phyloP scores from a whole-genome alignment of 2,888 invertebrate genomes.

The Odontomyia ornata region DNA sequence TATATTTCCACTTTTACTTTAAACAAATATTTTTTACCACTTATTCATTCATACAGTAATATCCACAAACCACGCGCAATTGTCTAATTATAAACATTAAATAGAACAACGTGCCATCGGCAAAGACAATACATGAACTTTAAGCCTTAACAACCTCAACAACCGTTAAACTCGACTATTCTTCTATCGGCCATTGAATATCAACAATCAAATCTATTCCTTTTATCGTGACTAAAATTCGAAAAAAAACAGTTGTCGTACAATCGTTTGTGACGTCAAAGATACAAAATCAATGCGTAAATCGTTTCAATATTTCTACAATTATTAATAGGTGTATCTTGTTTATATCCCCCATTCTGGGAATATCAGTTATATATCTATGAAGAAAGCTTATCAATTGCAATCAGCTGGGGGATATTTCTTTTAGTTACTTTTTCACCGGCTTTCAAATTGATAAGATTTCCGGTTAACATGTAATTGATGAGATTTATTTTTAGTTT shows the following conservation, averaged over 20 bases:
- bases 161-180: not conserved
- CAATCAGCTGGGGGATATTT: not conserved
- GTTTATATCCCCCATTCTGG: no score
- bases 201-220: not conserved
- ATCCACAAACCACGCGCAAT: not conserved
- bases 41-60: not conserved
- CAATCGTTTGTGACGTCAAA: not conserved
- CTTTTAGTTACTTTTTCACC: not conserved
- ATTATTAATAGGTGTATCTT: not conserved
- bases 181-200: not conserved
- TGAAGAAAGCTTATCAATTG: not conserved
- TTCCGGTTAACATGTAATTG: not conserved
- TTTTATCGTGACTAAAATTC: not conserved
- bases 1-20: no score
- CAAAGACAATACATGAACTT: not conserved
- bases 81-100: not conserved
- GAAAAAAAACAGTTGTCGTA: not conserved
- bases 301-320: not conserved
- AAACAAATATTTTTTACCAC: not conserved
- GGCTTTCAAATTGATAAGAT: not conserved
- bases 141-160: not conserved
- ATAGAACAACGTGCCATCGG: not conserved
- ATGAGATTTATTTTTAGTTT: not conserved
- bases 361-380: not conserved
- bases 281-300: not conserved